Base-by-base conservation (phyloP, 1,140 invertebrate genomes). In the Sminthurides bifidus region DNA sequence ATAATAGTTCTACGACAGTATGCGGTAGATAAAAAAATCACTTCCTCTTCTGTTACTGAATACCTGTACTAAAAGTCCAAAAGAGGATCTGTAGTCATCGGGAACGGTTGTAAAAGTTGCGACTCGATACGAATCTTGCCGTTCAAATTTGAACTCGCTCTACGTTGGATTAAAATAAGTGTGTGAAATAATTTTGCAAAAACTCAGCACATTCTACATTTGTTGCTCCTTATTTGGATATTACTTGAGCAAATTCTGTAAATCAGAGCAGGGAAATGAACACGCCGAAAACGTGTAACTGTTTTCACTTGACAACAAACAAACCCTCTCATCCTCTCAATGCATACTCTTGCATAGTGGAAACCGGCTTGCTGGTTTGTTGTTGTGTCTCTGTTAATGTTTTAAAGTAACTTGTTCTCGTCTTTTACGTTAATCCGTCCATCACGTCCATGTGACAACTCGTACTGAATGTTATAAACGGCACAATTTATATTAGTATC, bases 21-120 rank as follows among this genome's bases (percentile, higher is more conserved):
- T 35, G n/a, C n/a, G 33, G 33, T n/a, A 35, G 33, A 35, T 8
- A n/a, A 10, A 35, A 35, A 10, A 35, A 35, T 35, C n/a, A 35
- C n/a, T 35, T 10, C n/a, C n/a, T 10, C n/a, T 35, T 10, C n/a
- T 35, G 33, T 35, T 35, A 10, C 33, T 10, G 46, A 48, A 57
- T 60, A 89, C 87, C 87, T 91, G 92, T 71, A 82, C 82, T 78
- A 83, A 84, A n/a, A n/a, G n/a, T 72, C 88, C 89, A 77, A 92
- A 86, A 64, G 86, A 84, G 61, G 87, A 90, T 79, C 82, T 85
- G 80, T 91, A 90, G 81, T 93, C 89, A 73, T 92, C 88, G 75
- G 83, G 84, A 73, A 86, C 78, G 72, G 81, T 77, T 64, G 85
- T 82, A 74, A 87, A 81, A 66, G 89, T 92, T 63, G 90, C 90